A percentile compares a stretch with the other conserved stretches of the same genome.
These are phyloP conservation scores for Oncorhynchus kisutch DNA, from an alignment of 2,113 vertebrate species.

Conservation along the genomic window DNA sequence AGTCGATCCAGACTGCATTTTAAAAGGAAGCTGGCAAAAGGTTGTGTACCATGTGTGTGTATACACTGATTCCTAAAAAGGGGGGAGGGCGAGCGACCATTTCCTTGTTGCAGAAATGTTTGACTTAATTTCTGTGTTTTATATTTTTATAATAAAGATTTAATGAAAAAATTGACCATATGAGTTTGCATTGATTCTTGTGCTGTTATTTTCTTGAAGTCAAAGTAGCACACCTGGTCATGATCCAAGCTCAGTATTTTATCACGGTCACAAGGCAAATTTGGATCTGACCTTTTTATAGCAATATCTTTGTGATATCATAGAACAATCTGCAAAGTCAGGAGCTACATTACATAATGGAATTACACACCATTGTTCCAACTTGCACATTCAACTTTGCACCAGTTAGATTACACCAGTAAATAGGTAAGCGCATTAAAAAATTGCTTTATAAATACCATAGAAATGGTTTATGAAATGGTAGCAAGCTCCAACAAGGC, in stretches of 20 bases:
- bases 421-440: background rate
- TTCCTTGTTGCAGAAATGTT: slow-evolving; percentile 70
- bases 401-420: too few relatives aligned
- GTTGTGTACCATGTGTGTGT: slow-evolving; percentile 55
- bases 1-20: slow-evolving; percentile 39
- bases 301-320: background rate
- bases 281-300: background rate
- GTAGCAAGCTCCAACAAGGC: background rate
- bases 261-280: background rate
- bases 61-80: slow-evolving; percentile 59
- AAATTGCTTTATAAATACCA: background rate
- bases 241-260: background rate
- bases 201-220: background rate
- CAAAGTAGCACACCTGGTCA: background rate
- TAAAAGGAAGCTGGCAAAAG: slow-evolving; percentile 40
- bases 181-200: slow-evolving; percentile 1
- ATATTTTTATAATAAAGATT: slow-evolving; percentile 86
- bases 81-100: slow-evolving; percentile 34
- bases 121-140: slow-evolving; percentile 81
- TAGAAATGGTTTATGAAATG: background rate
- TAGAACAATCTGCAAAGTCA: background rate
- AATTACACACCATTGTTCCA: background rate
- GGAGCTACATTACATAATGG: background rate
- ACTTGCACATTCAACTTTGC: too few relatives aligned
- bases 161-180: slow-evolving; percentile 65